Percentiles rank a stretch among this genome's conserved stretches.
Conservation (phyloP, 1,140 invertebrate genomes). For the Cherax destructor region DNA sequence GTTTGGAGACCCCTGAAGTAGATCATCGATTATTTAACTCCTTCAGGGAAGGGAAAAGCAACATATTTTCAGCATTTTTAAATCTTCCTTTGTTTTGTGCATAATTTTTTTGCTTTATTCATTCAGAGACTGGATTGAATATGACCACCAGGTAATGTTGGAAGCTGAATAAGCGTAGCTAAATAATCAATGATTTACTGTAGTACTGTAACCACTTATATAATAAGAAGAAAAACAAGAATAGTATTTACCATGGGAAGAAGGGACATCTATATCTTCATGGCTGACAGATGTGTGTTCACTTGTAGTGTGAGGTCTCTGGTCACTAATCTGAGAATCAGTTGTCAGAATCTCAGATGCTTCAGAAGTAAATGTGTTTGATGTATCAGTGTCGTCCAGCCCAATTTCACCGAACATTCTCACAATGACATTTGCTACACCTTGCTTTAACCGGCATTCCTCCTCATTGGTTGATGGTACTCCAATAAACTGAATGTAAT, state of each 20-base stretch:
- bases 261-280: slow-evolving; percentile 16
- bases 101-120: too few relatives aligned
- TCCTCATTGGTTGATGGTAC: slow-evolving; percentile 51
- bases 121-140: too few relatives aligned
- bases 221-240: neutral
- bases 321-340: slow-evolving; percentile 30
- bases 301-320: neutral
- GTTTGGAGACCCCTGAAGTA: too few relatives aligned
- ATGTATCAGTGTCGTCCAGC: slow-evolving; percentile 47
- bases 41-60: too few relatives aligned
- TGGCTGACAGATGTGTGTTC: neutral
- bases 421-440: slow-evolving; percentile 52
- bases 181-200: too few relatives aligned
- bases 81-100: too few relatives aligned
- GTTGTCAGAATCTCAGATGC: slow-evolving; percentile 19
- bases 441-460: slow-evolving; percentile 44
- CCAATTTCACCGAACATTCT: slow-evolving; percentile 62
- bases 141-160: too few relatives aligned
- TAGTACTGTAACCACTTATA: neutral
- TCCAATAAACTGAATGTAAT: slow-evolving; percentile 48
- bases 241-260: slow-evolving; percentile 6
- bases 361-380: slow-evolving; percentile 51
- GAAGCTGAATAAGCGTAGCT: too few relatives aligned
- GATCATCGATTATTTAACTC: too few relatives aligned
- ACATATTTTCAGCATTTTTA: too few relatives aligned